These are phyloP conservation scores for Pterocles orientalis DNA, from an alignment of 2,113 vertebrate species.

Conservation along the genomic window DNA sequence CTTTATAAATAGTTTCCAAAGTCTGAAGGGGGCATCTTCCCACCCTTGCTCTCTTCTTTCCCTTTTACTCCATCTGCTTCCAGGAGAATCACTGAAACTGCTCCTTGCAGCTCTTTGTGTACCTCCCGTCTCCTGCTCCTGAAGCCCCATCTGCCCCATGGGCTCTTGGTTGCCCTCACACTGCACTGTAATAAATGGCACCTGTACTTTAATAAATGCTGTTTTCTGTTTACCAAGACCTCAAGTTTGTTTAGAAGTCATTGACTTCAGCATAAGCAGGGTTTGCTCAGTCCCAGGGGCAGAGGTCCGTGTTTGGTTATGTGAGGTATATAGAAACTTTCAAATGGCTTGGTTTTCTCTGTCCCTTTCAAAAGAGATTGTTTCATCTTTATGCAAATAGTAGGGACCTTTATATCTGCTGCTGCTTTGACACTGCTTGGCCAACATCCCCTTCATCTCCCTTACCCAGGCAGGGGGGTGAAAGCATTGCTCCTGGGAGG, in stretches of 20 bases:
- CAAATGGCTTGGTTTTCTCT: background rate
- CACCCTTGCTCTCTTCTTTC: background rate
- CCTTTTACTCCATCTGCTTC: rapidly evolving
- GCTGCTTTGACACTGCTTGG: background rate
- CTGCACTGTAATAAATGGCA: background rate
- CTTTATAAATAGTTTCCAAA: background rate
- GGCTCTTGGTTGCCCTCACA: background rate
- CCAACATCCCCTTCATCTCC: background rate
- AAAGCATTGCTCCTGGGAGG: background rate
- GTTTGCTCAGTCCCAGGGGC: rapidly evolving
- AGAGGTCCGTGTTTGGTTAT: background rate
- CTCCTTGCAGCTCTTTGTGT: background rate
- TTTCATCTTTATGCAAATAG: background rate
- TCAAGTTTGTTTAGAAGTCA: background rate
- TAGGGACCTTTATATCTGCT: background rate
- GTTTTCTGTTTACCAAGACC: background rate
- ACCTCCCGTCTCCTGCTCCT: background rate
- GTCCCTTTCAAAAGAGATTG: background rate
- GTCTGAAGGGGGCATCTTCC: background rate
- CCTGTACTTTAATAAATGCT: background rate
- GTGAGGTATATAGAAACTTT: background rate
- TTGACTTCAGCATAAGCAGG: background rate
- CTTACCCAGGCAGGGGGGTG: background rate
- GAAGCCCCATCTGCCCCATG: background rate
- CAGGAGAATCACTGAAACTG: background rate